Conservation (phyloP, 2,797 vertebrate genomes). For the Tachyglossus aculeatus region DNA sequence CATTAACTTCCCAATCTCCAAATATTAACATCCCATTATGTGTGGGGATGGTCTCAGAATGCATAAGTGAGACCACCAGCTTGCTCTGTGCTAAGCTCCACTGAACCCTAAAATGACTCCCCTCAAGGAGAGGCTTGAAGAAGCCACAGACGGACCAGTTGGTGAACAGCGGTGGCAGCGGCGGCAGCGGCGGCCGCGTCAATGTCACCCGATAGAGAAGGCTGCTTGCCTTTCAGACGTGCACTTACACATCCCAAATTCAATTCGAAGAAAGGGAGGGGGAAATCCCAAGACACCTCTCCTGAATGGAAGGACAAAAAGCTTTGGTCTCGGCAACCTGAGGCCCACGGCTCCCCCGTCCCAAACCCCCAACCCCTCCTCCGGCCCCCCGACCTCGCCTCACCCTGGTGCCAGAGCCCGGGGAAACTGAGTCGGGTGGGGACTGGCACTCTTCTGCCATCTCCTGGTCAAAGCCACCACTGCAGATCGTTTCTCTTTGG, state of each 20-base stretch:
- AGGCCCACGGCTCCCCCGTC: no score
- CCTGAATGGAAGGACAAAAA: no score
- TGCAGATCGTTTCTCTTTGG: no score
- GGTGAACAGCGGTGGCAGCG: background rate
- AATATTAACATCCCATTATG: background rate
- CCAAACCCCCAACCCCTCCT: no score
- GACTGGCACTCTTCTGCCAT: background rate
- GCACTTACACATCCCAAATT: background rate
- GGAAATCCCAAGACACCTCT: no score
- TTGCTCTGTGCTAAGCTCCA: background rate
- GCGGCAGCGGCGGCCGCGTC: background rate
- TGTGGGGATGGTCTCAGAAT: rapidly evolving
- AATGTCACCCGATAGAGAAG: background rate
- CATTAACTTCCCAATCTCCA: background rate
- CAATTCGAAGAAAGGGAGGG: background rate
- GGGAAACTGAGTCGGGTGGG: no score
- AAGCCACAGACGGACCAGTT: background rate
- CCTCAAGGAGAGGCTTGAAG: background rate
- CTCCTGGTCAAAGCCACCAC: background rate
- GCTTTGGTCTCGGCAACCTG: no score
- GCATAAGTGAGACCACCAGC: background rate
- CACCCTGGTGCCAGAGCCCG: no score
- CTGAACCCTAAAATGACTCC: background rate
- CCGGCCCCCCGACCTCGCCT: no score
- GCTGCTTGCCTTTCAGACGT: background rate